Base-by-base conservation (phyloP, 2,888 invertebrate species). In the Hydriomena furcata region DNA sequence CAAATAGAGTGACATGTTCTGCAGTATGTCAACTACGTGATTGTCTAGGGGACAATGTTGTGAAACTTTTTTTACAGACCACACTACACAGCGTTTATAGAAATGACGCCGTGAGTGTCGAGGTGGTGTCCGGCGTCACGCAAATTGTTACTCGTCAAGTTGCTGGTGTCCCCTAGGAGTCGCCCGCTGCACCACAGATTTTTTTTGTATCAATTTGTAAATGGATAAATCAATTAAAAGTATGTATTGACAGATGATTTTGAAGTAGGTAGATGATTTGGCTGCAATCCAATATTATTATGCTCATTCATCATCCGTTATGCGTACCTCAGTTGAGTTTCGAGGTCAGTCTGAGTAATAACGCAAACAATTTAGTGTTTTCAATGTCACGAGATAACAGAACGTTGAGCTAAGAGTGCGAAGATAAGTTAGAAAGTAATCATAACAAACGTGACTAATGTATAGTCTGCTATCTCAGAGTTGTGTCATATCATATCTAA, bases 381-480 rank as follows among this genome's bases (percentile, higher is more conserved):
- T 35, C 43, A 52, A 47, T 47, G 49, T 42, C 45, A 41, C 31
- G 27, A 37, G 44, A 42, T 41, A 45, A 34, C 17, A 17, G 2
- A 11, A 31, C 37, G 38, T 37, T 43, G 37, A 49, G 37, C 25
- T 41, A 31, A 44, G 27, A 21, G 27, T 13, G 28, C 17, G 7
- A 1, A 41, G 46, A 47, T 47, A 38, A 32, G 11, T 27, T 13
- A 7, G 32, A 42, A 42, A 31, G 13, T 32, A 40, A 20, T 28
- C 23, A 42, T 30, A 38, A 43, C 25, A 43, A 42, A 47, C 38
- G 30, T 52, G 52, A 24, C 38, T 34, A 38, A 43, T 37, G 10
- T 41, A 5, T 20, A 7, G 24, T 25, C 3, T 5, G 17, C 5
- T 24, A 30, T 41, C 47, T 23, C 12, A 2, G 10, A n/a, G 32